Evolutionary conservation across 2,797 vertebrate species (phyloP).

Genomic region (Crenuchus spilurus): DNA sequence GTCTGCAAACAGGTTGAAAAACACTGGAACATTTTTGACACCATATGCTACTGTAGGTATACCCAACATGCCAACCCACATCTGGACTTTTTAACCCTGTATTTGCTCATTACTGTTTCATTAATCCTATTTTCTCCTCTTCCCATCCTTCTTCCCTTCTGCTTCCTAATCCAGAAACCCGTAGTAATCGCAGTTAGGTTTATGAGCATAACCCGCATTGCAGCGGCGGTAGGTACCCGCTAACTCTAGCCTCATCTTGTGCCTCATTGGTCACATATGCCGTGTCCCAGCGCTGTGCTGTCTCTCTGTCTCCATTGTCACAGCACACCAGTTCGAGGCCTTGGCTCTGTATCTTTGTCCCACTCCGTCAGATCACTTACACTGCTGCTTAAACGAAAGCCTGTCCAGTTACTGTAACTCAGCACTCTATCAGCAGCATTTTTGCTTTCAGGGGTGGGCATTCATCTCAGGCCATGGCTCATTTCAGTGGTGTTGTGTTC

Average conservation of each 20-base stretch:
- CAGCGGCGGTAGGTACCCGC: constrained; percentile 90
- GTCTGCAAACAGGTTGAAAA: neutral
- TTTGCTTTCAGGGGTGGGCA: constrained; percentile 1
- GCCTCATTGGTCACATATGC: constrained; percentile 57
- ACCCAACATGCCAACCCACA: neutral
- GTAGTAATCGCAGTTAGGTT: constrained; percentile 97
- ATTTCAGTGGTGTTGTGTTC: constrained; percentile 19
- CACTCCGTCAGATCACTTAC: constrained; percentile 22
- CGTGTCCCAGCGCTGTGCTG: constrained; percentile 57
- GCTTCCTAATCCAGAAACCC: constrained; percentile 88
- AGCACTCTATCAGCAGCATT: neutral
- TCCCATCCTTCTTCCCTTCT: constrained; percentile 72
- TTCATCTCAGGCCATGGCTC: neutral
- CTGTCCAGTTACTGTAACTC: neutral
- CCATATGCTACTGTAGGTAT: neutral
- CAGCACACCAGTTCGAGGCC: constrained; percentile 6
- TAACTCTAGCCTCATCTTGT: constrained; percentile 28
- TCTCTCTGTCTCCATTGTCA: constrained; percentile 41
- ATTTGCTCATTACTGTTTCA: constrained; percentile 57
- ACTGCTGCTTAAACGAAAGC: constrained; percentile 3
- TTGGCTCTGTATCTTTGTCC: constrained; percentile 8
- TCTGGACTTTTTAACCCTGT: neutral
- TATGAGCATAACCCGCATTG: constrained; percentile 91
- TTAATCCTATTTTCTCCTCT: constrained; percentile 81
- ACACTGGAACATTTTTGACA: neutral